Percentiles rank a stretch among this genome's conserved stretches.
Evolutionary conservation across 2,797 vertebrate genomes (phyloP).

Genomic region (Brachymystax lenok): DNA sequence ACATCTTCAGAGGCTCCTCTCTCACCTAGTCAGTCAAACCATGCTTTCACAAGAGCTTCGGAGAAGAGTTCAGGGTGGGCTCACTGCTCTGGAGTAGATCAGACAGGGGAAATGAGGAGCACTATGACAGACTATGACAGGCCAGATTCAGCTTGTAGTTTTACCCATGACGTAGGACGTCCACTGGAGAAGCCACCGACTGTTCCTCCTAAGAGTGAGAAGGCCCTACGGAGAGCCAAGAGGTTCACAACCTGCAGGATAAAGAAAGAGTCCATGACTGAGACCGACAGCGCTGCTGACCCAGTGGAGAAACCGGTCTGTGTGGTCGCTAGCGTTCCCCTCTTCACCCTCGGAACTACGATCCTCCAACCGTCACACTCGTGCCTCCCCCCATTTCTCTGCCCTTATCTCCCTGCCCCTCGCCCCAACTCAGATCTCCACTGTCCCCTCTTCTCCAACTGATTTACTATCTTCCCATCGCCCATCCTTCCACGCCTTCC

Average conservation of each 20-base stretch:
- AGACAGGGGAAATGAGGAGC: slow-evolving; percentile 61
- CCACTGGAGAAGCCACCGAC: slow-evolving; percentile 84
- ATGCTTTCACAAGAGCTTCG: slow-evolving; percentile 82
- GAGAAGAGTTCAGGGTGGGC: slow-evolving; percentile 76
- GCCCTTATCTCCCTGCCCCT: slow-evolving; percentile 64
- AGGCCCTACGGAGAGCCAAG: slow-evolving; percentile 89
- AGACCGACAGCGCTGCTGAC: slow-evolving; percentile 44
- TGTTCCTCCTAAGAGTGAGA: slow-evolving; percentile 94
- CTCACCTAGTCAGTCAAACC: slow-evolving; percentile 86
- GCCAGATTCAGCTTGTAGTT: slow-evolving; percentile 78
- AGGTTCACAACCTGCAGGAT: slow-evolving; percentile 84
- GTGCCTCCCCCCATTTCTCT: slow-evolving; percentile 67
- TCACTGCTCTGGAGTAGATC: slow-evolving; percentile 57
- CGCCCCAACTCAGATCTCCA: slow-evolving; percentile 49
- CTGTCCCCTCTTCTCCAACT: slow-evolving; percentile 45
- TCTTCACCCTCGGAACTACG: slow-evolving; percentile 60
- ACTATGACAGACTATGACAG: slow-evolving; percentile 55
- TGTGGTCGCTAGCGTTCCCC: slow-evolving; percentile 46
- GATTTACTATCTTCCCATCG: slow-evolving; percentile 49
- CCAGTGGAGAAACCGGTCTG: slow-evolving; percentile 46
- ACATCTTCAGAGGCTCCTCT: slow-evolving; percentile 82
- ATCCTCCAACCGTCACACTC: slow-evolving; percentile 44
- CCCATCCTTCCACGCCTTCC: slow-evolving; percentile 48
- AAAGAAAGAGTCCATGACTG: slow-evolving; percentile 78
- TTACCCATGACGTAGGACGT: slow-evolving; percentile 70